Evolutionary conservation across 2,113 vertebrate species (phyloP), one percentile per base, ranked within the genome.

Genomic region (Takifugu bimaculatus): DNA sequence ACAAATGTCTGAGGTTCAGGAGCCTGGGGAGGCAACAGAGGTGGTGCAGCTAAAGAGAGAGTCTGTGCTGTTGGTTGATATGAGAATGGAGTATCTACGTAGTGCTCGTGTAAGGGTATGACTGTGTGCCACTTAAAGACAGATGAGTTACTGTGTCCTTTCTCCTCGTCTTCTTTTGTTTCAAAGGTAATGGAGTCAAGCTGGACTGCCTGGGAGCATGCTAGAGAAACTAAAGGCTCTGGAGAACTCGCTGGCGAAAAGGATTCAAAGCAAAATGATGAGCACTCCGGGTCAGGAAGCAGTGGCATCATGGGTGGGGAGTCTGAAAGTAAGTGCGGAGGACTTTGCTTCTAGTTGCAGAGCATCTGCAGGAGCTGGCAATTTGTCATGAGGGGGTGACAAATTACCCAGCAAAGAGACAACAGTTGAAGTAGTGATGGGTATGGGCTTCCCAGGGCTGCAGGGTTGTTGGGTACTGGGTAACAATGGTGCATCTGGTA

Each of bases 81-180:
- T 28, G 73, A 45, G 51, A 71, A 88, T 1, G 80, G 32, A 6
- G 54, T 3, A 7, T 78, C 55, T 5, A 75, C 12, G 7, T 71
- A 80, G 0, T 65, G 65, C 39, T 79, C 73, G 1, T 70, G 3
- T 2, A 63, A 74, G 42, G 85, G 88, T 50, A 89, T 78, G 26
- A 85, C 82, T 25, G 86, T 86, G 5, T 88, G 85, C 87, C 87
- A 89, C 56, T 75, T 77, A 25, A 89, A 84, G 11, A 87, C 83
- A 4, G 77, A 77, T 0, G 45, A 48, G 45, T 6, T 2, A 10
- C 35, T 10, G 7, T 39, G 35, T 6, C 6, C 1, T 10, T 39
- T 39, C 9, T 39, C 35, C 35, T 39, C 35, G 11, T 1, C 35
- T 11, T 7, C 1, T 11, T 39, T 39, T 6, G 35, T 2, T 4